phyloP scores from a whole-genome alignment of 1,140 invertebrate genomes.

The Zaprionus gabonicus region DNA sequence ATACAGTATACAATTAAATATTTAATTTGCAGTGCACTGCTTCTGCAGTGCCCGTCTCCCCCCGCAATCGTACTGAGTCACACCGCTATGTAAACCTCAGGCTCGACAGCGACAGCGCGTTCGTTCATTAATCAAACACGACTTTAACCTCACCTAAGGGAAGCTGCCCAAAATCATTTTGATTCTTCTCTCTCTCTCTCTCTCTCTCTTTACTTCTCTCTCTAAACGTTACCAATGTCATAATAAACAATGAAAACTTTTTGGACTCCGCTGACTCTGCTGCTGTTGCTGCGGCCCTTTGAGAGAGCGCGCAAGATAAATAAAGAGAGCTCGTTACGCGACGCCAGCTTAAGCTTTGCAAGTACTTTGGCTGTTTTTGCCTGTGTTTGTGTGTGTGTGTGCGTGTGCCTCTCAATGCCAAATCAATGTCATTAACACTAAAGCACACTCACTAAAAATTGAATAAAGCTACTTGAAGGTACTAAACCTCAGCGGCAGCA shows the following conservation, averaged over 20 bases:
- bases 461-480: constrained; percentile 69
- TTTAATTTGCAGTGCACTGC: too few relatives aligned
- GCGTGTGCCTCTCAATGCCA: constrained; percentile 68
- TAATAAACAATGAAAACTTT: constrained; percentile 57
- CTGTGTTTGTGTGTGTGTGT: constrained; percentile 23
- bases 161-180: constrained; percentile 26
- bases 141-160: constrained; percentile 28
- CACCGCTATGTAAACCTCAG: too few relatives aligned
- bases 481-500: constrained; percentile 53
- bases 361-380: constrained; percentile 28
- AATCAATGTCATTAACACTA: constrained; percentile 83
- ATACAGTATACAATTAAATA: too few relatives aligned
- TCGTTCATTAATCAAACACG: constrained; percentile 51
- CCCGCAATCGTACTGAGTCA: too few relatives aligned
- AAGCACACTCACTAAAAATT: constrained; percentile 81
- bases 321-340: constrained; percentile 13
- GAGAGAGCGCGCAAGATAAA: constrained; percentile 27
- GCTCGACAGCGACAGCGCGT: neutral
- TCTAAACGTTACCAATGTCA: constrained; percentile 68
- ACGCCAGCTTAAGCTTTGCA: constrained; percentile 50
- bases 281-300: constrained; percentile 53
- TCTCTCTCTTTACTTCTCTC: constrained; percentile 46
- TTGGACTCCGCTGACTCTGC: constrained; percentile 5
- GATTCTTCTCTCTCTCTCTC: constrained; percentile 4
- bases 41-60: too few relatives aligned